Evolutionary conservation across 1,140 invertebrate species (phyloP).

Genomic region (Cardiocondyla obscurior): DNA sequence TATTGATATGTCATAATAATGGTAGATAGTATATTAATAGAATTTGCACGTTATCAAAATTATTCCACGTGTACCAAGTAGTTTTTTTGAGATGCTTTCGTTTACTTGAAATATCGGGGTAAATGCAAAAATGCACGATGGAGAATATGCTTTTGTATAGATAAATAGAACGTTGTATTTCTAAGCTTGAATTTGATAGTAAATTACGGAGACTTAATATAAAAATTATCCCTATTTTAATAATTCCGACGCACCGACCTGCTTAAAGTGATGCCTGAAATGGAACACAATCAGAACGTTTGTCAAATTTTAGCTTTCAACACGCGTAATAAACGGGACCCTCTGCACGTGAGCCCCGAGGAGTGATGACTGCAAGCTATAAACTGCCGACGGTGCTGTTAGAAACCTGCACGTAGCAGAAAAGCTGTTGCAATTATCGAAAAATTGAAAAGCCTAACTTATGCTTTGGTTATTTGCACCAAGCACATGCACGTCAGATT

Average conservation of each 20-base stretch:
- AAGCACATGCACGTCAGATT: background rate
- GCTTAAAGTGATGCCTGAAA: slow-evolving; percentile 9
- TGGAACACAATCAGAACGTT: slow-evolving; percentile 19
- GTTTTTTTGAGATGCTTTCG: background rate
- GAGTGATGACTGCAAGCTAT: slow-evolving; percentile 61
- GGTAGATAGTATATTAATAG: slow-evolving; percentile 3
- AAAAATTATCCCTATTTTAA: slow-evolving; percentile 20
- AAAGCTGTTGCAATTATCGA: slow-evolving; percentile 37
- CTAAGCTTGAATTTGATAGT: slow-evolving; percentile 31
- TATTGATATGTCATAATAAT: background rate
- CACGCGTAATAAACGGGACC: slow-evolving; percentile 66
- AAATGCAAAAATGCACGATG: slow-evolving; percentile 45
- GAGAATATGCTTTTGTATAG: slow-evolving; percentile 13
- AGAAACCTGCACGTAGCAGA: slow-evolving; percentile 41
- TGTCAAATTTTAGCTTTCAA: slow-evolving; percentile 43
- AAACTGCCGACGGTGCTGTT: slow-evolving; percentile 47
- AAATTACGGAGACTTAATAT: background rate
- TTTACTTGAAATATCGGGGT: slow-evolving; percentile 5
- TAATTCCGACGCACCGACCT: background rate
- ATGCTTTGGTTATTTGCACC: background rate
- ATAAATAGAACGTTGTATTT: background rate
- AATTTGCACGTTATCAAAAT: slow-evolving; percentile 6
- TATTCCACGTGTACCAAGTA: background rate
- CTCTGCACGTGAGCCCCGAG: slow-evolving; percentile 70
- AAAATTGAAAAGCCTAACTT: slow-evolving; percentile 20